Base-by-base conservation (phyloP, 1,140 invertebrate species). In the Oppia nitens region DNA sequence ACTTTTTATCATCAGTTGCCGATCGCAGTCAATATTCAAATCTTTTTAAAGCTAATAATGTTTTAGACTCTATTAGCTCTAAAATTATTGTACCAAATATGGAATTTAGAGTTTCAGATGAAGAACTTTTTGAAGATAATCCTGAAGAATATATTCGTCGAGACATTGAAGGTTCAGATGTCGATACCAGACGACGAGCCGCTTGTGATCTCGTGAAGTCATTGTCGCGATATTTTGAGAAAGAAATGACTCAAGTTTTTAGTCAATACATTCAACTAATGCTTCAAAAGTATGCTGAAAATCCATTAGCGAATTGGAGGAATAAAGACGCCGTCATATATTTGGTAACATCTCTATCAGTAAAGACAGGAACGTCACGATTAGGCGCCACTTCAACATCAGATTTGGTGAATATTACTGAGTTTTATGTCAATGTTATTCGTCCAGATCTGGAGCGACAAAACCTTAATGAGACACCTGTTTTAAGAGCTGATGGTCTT, bases 51-150 rank as follows among this genome's bases (percentile, higher is more conserved):
- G 84, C 88, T 69, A 79, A 84, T 0, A 76, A 77, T 54, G 87
- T 87, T 21, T 74, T 98, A 2, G 82, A 85, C 47, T 86, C 81
- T 63, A 95, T 98, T 63, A 97, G 94, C 73, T 87, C 97, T 69
- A 95, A 96, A 75, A 87, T 98, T 21, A 87, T 98, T 68, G 91
- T 98, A 63, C 93, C 94, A 0, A 98, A 98, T 71, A 91, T 98
- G 80, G 83, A 95, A 71, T 93, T 98, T 64, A 77, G 93, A 79
- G 87, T 82, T 55, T 85, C 85, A 0, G 95, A 98, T 75, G 83
- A 89, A 72, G 94, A 98, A 74, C 69, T 94, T 32, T 98, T 97
- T 74, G 88, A 95, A 72, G 91, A 97, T 68, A 97, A 96, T 72
- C 87, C 93, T 0, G 94, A 98, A 71, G 94, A 98, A 74, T 98